These are phyloP conservation scores for Galagoides demidoff DNA, from an alignment of 2,797 vertebrate genomes.

Conservation along the genomic window DNA sequence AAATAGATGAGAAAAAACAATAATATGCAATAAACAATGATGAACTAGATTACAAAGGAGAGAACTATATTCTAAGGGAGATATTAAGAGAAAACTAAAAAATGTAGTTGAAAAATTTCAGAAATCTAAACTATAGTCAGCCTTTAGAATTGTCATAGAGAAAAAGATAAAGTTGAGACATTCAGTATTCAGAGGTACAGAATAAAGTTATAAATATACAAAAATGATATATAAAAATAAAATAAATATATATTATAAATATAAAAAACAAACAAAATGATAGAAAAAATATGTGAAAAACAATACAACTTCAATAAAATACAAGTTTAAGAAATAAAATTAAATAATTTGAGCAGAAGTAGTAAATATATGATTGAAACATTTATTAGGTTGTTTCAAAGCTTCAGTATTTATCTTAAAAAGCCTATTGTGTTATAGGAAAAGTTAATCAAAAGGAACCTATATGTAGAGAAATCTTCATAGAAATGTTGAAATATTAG, in stretches of 20 bases:
- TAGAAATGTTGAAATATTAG: neutral
- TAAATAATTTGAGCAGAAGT: neutral
- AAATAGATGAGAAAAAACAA: neutral
- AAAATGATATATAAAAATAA: no score
- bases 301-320: neutral
- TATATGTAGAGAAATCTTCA: neutral
- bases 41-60: neutral
- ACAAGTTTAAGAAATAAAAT: neutral
- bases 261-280: neutral
- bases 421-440: neutral
- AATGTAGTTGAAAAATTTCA: neutral
- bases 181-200: neutral
- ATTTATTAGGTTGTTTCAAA: neutral
- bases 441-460: neutral
- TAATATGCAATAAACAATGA: neutral
- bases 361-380: neutral
- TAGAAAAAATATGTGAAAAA: neutral
- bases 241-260: no score
- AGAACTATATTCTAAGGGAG: neutral
- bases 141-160: neutral
- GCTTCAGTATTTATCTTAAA: neutral
- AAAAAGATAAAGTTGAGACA: neutral
- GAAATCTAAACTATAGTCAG: neutral
- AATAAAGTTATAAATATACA: neutral
- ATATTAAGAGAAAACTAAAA: neutral